A percentile compares a stretch with the other conserved stretches of the same genome.
Evolutionary conservation across 2,113 vertebrate genomes (phyloP).

Genomic region (Brienomyrus brachyistius): DNA sequence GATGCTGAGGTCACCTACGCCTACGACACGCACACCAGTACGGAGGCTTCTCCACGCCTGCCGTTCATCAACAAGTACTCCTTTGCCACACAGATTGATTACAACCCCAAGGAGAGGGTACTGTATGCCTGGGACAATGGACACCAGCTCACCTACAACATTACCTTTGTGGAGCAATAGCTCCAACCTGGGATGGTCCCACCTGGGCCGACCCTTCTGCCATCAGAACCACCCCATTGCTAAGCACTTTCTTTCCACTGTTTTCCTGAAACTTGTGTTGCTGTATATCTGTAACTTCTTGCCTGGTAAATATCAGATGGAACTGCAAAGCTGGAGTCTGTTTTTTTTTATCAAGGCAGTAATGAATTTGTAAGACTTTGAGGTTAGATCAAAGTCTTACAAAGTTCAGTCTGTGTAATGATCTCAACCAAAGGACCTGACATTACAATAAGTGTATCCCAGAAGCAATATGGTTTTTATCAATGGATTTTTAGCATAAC

Average conservation of each 20-base stretch:
- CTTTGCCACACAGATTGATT: constrained; percentile 91
- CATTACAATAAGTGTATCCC: not conserved
- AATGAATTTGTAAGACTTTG: not conserved
- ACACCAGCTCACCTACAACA: constrained; percentile 82
- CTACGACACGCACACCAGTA: constrained; percentile 89
- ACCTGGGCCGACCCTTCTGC: not conserved
- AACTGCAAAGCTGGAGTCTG: not conserved
- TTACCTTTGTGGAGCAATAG: constrained; percentile 77
- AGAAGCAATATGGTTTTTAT: not conserved
- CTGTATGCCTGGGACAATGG: constrained; percentile 97
- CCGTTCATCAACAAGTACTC: constrained; percentile 78
- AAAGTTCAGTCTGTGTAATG: not conserved
- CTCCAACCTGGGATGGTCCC: too few relatives aligned
- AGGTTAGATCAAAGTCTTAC: not conserved
- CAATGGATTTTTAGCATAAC: not conserved
- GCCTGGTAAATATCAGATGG: not conserved
- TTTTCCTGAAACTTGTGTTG: not conserved
- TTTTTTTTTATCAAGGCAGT: not conserved
- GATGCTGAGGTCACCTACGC: constrained; percentile 85
- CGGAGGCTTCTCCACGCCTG: constrained; percentile 74
- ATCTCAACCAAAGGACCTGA: not conserved
- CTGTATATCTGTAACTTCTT: not conserved
- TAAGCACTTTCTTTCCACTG: not conserved
- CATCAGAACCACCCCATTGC: not conserved
- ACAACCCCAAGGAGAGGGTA: constrained; percentile 90